Conservation (phyloP, 2,888 invertebrate species). For the Dryomyza anilis region DNA sequence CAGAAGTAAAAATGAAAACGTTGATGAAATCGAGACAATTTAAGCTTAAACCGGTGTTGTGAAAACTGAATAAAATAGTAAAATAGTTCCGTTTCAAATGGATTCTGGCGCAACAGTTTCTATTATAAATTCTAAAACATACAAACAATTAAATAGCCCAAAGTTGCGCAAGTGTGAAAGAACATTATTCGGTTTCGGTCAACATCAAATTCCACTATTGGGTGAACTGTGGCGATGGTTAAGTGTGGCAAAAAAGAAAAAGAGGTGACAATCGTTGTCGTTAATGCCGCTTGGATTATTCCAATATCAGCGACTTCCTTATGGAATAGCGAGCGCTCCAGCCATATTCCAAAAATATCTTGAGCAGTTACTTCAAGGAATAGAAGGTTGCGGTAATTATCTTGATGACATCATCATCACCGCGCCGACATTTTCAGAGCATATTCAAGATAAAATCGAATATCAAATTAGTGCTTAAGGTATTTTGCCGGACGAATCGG, state of each 20-base stretch:
- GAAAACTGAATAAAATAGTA: slow-evolving; percentile 11
- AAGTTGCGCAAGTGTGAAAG: neutral
- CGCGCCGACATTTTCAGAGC: slow-evolving; percentile 37
- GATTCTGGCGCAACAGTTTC: slow-evolving; percentile 32
- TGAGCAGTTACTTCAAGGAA: slow-evolving; percentile 47
- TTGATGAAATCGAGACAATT: slow-evolving; percentile 20
- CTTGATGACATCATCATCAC: slow-evolving; percentile 46
- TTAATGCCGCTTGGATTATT: slow-evolving; percentile 49
- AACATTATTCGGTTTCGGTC: slow-evolving; percentile 27
- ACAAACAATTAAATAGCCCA: slow-evolving; percentile 22
- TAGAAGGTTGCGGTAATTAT: slow-evolving; percentile 44
- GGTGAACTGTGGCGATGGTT: slow-evolving; percentile 25
- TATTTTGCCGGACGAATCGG: slow-evolving; percentile 38
- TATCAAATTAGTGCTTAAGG: slow-evolving; percentile 33
- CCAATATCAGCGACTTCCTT: slow-evolving; percentile 48
- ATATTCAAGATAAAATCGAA: slow-evolving; percentile 45
- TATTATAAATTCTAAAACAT: slow-evolving; percentile 26
- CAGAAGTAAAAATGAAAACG: slow-evolving; percentile 4
- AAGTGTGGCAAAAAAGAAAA: slow-evolving; percentile 28
- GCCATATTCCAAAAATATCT: slow-evolving; percentile 39
- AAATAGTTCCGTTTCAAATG: slow-evolving; percentile 30
- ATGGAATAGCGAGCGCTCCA: slow-evolving; percentile 53
- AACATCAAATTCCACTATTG: slow-evolving; percentile 19
- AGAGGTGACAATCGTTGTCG: neutral
- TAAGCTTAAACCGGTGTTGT: neutral